phyloP scores from a whole-genome alignment of 1,140 invertebrate species.

The Cephus cinctus region DNA sequence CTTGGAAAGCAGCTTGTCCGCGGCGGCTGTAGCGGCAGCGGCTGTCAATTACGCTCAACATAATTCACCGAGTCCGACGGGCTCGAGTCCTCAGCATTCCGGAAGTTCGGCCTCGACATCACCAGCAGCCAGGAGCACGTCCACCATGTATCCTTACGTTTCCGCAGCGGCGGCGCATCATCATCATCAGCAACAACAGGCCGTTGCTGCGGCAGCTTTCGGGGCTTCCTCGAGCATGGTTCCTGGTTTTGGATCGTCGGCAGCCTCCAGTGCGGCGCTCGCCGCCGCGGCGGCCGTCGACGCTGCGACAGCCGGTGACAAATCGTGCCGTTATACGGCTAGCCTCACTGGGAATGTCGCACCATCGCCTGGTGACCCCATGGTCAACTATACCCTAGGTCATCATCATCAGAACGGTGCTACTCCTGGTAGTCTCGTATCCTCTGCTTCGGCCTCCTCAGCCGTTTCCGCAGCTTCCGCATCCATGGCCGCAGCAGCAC shows the following conservation, averaged over 20 bases:
- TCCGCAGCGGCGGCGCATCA: constrained; percentile 69
- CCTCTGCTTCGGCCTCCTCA: constrained; percentile 56
- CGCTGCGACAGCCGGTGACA: constrained; percentile 61
- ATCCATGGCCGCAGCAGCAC: constrained; percentile 77
- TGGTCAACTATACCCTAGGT: constrained; percentile 77
- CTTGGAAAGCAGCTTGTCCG: constrained; percentile 51
- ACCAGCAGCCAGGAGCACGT: constrained; percentile 60
- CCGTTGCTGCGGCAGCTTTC: constrained; percentile 67
- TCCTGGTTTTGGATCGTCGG: constrained; percentile 63
- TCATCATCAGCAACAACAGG: constrained; percentile 69
- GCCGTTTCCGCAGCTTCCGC: constrained; percentile 68
- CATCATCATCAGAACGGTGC: constrained; percentile 75
- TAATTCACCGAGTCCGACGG: constrained; percentile 52
- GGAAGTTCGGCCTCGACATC: constrained; percentile 56
- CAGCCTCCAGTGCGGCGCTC: constrained; percentile 57
- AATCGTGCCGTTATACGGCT: constrained; percentile 76
- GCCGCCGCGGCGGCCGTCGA: constrained; percentile 65
- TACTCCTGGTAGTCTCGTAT: constrained; percentile 57
- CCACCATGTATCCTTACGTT: constrained; percentile 69
- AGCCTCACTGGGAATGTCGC: constrained; percentile 65
- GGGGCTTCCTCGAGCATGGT: constrained; percentile 68
- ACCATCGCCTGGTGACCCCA: constrained; percentile 63
- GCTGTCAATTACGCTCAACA: constrained; percentile 56
- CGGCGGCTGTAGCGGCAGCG: constrained; percentile 53
- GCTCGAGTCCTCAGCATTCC: constrained; percentile 53